These are phyloP conservation scores for Episyrphus balteatus DNA, from an alignment of 1,140 invertebrate species.

Conservation along the genomic window DNA sequence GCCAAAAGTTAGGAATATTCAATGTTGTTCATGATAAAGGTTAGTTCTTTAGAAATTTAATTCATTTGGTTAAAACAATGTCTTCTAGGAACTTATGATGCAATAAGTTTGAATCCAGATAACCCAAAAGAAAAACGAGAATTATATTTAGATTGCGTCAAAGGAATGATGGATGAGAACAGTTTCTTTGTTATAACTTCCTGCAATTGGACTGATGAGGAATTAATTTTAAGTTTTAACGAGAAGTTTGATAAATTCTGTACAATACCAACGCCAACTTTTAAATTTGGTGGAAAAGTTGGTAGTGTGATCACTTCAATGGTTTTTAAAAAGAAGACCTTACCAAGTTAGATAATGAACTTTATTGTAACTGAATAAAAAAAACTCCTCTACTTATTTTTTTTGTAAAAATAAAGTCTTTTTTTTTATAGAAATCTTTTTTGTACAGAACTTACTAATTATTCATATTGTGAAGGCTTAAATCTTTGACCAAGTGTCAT, in stretches of 20 bases:
- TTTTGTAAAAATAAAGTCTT: too few species aligned
- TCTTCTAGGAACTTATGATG: slow-evolving; percentile 69
- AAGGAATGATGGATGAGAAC: slow-evolving; percentile 43
- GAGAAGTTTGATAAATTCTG: slow-evolving; percentile 48
- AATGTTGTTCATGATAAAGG: slow-evolving; percentile 72
- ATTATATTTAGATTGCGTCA: slow-evolving; percentile 59
- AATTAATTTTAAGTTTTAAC: slow-evolving; percentile 62
- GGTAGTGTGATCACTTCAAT: slow-evolving; percentile 68
- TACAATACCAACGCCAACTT: slow-evolving; percentile 64
- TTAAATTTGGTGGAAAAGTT: slow-evolving; percentile 72
- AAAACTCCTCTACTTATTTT: too few species aligned
- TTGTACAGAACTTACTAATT: too few species aligned
- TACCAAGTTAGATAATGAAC: too few species aligned
- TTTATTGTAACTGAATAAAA: too few species aligned
- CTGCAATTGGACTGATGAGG: slow-evolving; percentile 87
- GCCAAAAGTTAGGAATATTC: slow-evolving; percentile 38
- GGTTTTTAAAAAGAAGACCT: slow-evolving; percentile 43
- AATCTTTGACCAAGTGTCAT: too few species aligned
- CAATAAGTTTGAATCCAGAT: slow-evolving; percentile 68
- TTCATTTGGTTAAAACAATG: slow-evolving; percentile 27
- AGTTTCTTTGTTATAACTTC: slow-evolving; percentile 76
- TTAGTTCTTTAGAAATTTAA: slow-evolving; percentile 46
- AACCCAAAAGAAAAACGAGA: slow-evolving; percentile 48
- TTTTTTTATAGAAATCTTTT: too few species aligned
- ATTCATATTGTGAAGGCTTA: too few species aligned